phyloP scores from a whole-genome alignment of 2,888 invertebrate species.

The Acanthosepion lycidas region DNA sequence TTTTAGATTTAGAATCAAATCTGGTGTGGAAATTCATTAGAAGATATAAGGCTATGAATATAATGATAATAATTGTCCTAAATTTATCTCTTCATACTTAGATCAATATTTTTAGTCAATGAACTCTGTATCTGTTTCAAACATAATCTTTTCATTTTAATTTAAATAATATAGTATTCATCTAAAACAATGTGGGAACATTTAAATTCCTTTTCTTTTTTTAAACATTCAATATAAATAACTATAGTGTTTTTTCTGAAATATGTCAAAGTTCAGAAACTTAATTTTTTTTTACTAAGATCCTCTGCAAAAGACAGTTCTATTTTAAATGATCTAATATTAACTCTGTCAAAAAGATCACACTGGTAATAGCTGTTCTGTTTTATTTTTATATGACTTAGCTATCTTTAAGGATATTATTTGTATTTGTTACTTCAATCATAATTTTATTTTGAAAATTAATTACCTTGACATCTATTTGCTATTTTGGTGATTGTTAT shows the following conservation, averaged over 20 bases:
- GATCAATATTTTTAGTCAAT: too few relatives aligned
- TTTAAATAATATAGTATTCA: not conserved
- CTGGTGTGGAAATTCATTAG: too few relatives aligned
- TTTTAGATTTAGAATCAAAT: too few relatives aligned
- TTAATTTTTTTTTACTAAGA: not conserved
- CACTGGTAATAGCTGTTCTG: not conserved
- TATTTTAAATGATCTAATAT: not conserved
- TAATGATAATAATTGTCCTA: too few relatives aligned
- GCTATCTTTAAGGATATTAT: not conserved
- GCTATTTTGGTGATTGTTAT: not conserved
- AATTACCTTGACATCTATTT: not conserved
- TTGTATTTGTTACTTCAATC: not conserved
- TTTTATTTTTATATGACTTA: not conserved
- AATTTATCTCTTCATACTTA: too few relatives aligned
- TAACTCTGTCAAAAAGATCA: not conserved
- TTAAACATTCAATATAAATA: not conserved
- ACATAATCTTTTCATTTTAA: not conserved
- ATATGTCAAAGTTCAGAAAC: too few relatives aligned
- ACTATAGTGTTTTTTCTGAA: too few relatives aligned
- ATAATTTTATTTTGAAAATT: not conserved
- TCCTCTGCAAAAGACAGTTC: not conserved
- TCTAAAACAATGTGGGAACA: not conserved
- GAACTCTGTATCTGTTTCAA: not conserved
- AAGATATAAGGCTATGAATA: too few relatives aligned
- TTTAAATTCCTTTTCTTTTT: not conserved